phyloP scores from a whole-genome alignment of 2,888 invertebrate genomes.

The Calameuta pallipes region DNA sequence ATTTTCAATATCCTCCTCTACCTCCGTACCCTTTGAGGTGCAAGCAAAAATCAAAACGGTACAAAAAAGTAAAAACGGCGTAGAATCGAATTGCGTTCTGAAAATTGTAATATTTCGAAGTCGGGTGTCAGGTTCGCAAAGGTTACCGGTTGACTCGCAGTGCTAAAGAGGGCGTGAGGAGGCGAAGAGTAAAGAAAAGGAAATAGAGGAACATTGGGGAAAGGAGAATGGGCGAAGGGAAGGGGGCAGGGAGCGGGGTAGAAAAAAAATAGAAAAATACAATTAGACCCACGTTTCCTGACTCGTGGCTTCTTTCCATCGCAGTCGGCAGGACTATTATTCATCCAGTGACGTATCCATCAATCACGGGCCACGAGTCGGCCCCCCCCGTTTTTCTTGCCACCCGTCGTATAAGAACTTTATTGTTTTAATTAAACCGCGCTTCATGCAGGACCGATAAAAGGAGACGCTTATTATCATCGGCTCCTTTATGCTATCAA shows the following conservation, averaged over 20 bases:
- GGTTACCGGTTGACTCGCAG: too few relatives aligned
- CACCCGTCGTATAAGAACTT: background rate
- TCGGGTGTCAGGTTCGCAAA: too few relatives aligned
- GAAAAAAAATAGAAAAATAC: background rate
- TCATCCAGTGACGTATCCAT: conserved; percentile 4
- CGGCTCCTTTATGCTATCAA: background rate
- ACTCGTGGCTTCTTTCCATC: conserved; percentile 3
- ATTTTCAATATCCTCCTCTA: too few relatives aligned
- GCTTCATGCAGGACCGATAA: background rate
- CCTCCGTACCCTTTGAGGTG: too few relatives aligned
- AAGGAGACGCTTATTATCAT: background rate
- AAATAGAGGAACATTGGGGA: background rate
- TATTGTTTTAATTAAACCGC: conserved; percentile 7
- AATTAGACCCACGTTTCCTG: conserved; percentile 5
- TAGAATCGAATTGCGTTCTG: too few relatives aligned
- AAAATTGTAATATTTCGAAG: too few relatives aligned
- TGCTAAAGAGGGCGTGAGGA: background rate
- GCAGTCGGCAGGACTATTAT: conserved; percentile 1
- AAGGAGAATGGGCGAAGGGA: too few relatives aligned
- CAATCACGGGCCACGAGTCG: conserved; percentile 4
- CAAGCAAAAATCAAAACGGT: too few relatives aligned
- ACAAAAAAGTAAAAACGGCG: too few relatives aligned
- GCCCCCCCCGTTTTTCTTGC: background rate
- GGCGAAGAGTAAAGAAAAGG: background rate
- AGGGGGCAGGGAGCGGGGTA: background rate